Conservation (phyloP, 2,113 vertebrate genomes). For the Deroptyus accipitrinus region DNA sequence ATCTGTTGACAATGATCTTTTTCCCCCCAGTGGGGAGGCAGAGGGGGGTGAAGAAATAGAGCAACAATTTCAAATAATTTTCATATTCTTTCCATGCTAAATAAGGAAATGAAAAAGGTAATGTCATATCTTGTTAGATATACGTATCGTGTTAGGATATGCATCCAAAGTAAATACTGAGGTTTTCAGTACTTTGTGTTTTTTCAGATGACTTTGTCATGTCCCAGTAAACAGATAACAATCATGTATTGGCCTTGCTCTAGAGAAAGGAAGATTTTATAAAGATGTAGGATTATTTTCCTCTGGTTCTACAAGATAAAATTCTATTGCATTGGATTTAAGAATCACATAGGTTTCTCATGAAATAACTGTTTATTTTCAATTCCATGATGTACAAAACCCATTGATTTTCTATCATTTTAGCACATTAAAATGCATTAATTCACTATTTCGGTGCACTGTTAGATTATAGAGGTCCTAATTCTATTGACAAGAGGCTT, state of each 20-base stretch:
- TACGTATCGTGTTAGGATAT: not conserved
- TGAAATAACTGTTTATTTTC: not conserved
- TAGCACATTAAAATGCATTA: not conserved
- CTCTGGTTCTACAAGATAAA: not conserved
- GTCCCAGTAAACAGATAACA: not conserved
- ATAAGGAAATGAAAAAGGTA: slow-evolving; percentile 15
- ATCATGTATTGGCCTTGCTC: slow-evolving; percentile 31
- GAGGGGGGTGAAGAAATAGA: not conserved
- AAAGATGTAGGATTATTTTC: slow-evolving; percentile 22
- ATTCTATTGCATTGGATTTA: not conserved
- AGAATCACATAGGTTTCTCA: not conserved
- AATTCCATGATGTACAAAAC: not conserved
- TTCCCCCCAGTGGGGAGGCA: not conserved
- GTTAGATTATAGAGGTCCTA: not conserved
- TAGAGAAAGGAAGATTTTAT: slow-evolving; percentile 8
- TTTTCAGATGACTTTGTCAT: slow-evolving; percentile 38
- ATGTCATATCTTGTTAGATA: not conserved
- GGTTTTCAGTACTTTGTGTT: slow-evolving; percentile 26
- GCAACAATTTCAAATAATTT: slow-evolving; percentile 15
- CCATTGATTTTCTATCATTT: not conserved
- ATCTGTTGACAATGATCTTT: not conserved
- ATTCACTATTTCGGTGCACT: not conserved
- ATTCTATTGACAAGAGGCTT: not conserved
- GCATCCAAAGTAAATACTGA: slow-evolving; percentile 61
- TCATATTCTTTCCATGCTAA: not conserved